These are phyloP conservation scores for Augochlora pura DNA, from an alignment of 1,140 invertebrate species.

Conservation along the genomic window DNA sequence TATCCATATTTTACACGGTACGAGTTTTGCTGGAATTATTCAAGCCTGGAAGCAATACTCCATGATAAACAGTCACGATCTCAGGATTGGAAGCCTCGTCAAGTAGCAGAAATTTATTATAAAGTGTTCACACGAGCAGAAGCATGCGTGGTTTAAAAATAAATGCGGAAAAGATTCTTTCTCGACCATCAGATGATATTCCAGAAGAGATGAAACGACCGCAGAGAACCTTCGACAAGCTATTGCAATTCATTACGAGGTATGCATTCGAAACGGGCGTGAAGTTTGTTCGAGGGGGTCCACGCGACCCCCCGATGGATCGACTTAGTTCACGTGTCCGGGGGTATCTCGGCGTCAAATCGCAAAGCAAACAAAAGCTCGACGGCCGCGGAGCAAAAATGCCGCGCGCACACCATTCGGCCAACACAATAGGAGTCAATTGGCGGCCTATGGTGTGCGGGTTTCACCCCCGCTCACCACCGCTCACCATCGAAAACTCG, in stretches of 20 bases:
- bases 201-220: no score
- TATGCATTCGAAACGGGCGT: neutral
- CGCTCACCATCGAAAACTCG: neutral
- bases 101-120: no score
- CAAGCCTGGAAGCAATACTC: no score
- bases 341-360: slow-evolving; percentile 6
- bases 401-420: slow-evolving; percentile 29
- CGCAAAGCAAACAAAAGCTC: slow-evolving; percentile 24
- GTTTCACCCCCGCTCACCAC: slow-evolving; percentile 14
- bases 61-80: no score
- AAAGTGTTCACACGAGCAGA: no score
- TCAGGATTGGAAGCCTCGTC: no score
- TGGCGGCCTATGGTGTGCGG: slow-evolving; percentile 45
- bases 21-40: no score
- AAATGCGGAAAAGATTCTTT: no score
- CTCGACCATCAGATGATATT: no score
- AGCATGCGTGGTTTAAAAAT: no score
- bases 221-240: no score
- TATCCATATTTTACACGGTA: no score
- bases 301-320: neutral
- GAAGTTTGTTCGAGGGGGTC: neutral
- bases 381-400: slow-evolving; percentile 39
- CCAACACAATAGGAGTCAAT: slow-evolving; percentile 64
- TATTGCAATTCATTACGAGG: neutral
- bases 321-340: neutral